These are phyloP conservation scores for Sogatella furcifera DNA, from an alignment of 1,140 invertebrate genomes.

Conservation along the genomic window DNA sequence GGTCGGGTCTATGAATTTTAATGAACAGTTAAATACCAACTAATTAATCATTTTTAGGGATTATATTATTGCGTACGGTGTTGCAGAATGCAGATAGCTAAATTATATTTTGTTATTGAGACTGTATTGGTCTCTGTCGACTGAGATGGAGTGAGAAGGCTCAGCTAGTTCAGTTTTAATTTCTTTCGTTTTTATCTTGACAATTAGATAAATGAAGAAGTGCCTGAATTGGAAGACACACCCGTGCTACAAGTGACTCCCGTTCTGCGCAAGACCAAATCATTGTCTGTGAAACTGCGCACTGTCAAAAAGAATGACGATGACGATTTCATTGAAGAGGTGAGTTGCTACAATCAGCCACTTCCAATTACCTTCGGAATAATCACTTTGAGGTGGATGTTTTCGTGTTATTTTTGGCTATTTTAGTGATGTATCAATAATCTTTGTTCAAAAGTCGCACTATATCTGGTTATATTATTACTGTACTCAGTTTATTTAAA, in stretches of 20 bases:
- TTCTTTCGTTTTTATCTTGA: no score
- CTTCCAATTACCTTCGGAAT: neutral
- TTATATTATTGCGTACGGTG: no score
- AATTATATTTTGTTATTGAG: no score
- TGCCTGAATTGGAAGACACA: constrained; percentile 31
- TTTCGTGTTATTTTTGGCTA: constrained; percentile 8
- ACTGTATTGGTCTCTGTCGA: no score
- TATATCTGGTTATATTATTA: neutral
- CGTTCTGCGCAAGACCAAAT: constrained; percentile 15
- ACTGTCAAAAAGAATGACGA: constrained; percentile 19
- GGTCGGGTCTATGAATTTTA: no score
- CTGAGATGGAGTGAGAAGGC: no score
- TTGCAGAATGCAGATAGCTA: no score
- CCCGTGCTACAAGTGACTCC: constrained; percentile 23
- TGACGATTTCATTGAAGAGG: constrained; percentile 12
- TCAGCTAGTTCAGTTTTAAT: no score
- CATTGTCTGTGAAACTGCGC: constrained; percentile 16
- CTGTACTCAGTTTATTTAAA: no score
- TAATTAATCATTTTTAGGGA: no score
- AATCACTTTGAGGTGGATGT: neutral
- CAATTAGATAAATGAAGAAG: constrained; percentile 14
- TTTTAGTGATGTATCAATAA: constrained; percentile 8
- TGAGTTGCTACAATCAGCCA: constrained; percentile 13
- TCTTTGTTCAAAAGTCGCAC: constrained; percentile 10
- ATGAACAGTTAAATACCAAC: no score